Base-by-base conservation (phyloP, 1,140 invertebrate species). In the Agraylea sexmaculata region DNA sequence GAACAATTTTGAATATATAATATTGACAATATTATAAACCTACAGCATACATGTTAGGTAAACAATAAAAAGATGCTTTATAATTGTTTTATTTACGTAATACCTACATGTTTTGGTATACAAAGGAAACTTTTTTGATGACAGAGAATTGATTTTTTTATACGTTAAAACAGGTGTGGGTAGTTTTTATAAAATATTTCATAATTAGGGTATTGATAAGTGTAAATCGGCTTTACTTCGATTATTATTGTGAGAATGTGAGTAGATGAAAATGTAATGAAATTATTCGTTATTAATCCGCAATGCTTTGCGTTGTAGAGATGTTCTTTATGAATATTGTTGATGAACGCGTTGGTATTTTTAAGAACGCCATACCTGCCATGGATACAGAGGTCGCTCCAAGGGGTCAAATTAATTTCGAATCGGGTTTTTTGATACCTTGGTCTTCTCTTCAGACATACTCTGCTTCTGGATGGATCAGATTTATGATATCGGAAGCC, bases 331-430 rank as follows among this genome's bases (percentile, higher is more conserved):
- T n/a, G n/a, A n/a, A n/a, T n/a, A n/a, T n/a, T n/a, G n/a, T n/a
- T n/a, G n/a, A n/a, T n/a, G n/a, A n/a, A n/a, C n/a, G n/a, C 23
- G 23, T 25, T 7, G n/a, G 6, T 6, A 25, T 7, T 7, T 25
- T 25, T 25, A 6, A 5, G 38, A 10, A 28, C 30, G 18, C 8
- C 19, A 15, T 12, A 20, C 2, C 8, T 12, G 16, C 25, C 27
- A 20, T 15, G 20, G 39, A 33, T n/a, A 36, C 40, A 43, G 37
- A 43, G 47, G 47, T 45, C 47, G 31, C 10, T 20, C 21, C 21
- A 16, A 12, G 42, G 29, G 47, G 47, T 49, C 47, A 49, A 49
- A 45, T 49, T 49, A 49, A 49, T 49, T 43, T 49, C 40, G 28
- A 36, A 33, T 36, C 31, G 13, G 29, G n/a, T 37, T 45, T 48